These are phyloP conservation scores for Drosophila ochracea DNA, from an alignment of 2,888 invertebrate genomes.

Conservation along the genomic window DNA sequence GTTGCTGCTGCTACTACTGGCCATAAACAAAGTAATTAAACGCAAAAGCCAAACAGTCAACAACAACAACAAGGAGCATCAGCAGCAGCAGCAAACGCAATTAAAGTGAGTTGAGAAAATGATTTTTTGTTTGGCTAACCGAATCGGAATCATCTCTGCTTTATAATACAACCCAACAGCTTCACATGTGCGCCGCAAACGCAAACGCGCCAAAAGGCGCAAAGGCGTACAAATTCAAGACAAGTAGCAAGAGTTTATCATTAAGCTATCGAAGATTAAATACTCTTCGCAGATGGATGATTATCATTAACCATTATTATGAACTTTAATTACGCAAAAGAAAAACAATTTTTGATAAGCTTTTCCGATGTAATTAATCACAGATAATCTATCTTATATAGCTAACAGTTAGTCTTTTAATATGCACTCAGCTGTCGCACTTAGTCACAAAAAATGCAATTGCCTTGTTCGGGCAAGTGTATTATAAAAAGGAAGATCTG, in stretches of 20 bases:
- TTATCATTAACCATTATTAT: background rate
- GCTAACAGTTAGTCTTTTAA: background rate
- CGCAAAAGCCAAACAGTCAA: constrained; percentile 65
- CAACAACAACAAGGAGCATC: constrained; percentile 36
- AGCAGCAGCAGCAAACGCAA: constrained; percentile 54
- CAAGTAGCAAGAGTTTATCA: background rate
- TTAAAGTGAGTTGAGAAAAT: constrained; percentile 74
- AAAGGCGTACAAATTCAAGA: constrained; percentile 43
- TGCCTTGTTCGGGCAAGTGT: background rate
- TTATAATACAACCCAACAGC: constrained; percentile 53
- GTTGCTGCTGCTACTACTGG: constrained; percentile 66
- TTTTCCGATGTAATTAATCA: background rate
- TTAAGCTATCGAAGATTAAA: background rate
- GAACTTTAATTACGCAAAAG: background rate
- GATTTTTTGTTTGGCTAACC: constrained; percentile 57
- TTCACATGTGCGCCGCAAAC: constrained; percentile 46
- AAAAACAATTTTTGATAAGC: background rate
- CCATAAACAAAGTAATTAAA: constrained; percentile 79
- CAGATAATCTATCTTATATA: background rate
- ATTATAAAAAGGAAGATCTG: constrained; percentile 43
- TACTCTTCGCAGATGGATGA: background rate
- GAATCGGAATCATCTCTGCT: constrained; percentile 52
- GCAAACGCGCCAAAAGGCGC: constrained; percentile 20
- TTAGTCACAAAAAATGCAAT: background rate
- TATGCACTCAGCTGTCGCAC: background rate